Evolutionary conservation across 1,140 invertebrate species (phyloP).

Genomic region (Drosophila fuyamai): DNA sequence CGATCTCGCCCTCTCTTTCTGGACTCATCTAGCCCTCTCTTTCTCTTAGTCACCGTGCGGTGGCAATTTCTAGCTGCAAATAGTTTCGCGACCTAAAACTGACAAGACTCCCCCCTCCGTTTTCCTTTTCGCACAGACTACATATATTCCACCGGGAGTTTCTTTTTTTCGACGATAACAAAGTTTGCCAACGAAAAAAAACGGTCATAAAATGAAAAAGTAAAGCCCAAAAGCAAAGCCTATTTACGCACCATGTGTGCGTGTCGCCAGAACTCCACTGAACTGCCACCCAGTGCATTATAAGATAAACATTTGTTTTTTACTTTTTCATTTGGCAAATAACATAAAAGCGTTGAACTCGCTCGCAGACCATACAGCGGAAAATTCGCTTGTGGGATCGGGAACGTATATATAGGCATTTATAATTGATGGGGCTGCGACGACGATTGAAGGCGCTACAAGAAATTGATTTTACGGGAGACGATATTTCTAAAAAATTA

Average conservation of each 20-base stretch:
- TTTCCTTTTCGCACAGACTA: not conserved
- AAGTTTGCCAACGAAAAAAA: conserved; percentile 66
- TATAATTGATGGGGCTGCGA: conserved; percentile 5
- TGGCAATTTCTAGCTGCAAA: conserved; percentile 62
- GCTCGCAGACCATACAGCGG: conserved; percentile 15
- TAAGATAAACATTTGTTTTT: conserved; percentile 81
- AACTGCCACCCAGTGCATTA: conserved; percentile 57
- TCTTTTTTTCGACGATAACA: conserved; percentile 63
- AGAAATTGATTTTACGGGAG: not conserved
- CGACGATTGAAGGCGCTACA: conserved; percentile 11
- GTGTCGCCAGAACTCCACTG: conserved; percentile 34
- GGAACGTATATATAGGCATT: not conserved
- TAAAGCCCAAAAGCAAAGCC: conserved; percentile 79
- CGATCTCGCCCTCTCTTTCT: conserved; percentile 1
- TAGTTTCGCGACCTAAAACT: conserved; percentile 77
- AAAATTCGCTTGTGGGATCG: conserved; percentile 34
- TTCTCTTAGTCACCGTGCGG: conserved; percentile 11
- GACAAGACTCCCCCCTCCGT: conserved; percentile 24
- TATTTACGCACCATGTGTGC: conserved; percentile 68
- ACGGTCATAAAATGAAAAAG: conserved; percentile 66
- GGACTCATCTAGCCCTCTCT: not conserved
- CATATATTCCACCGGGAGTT: not conserved
- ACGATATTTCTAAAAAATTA: not conserved
- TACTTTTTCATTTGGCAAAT: conserved; percentile 81
- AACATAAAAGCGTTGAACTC: conserved; percentile 78